Base-by-base conservation (phyloP, 2,113 vertebrate genomes). In the Ascaphus truei region DNA sequence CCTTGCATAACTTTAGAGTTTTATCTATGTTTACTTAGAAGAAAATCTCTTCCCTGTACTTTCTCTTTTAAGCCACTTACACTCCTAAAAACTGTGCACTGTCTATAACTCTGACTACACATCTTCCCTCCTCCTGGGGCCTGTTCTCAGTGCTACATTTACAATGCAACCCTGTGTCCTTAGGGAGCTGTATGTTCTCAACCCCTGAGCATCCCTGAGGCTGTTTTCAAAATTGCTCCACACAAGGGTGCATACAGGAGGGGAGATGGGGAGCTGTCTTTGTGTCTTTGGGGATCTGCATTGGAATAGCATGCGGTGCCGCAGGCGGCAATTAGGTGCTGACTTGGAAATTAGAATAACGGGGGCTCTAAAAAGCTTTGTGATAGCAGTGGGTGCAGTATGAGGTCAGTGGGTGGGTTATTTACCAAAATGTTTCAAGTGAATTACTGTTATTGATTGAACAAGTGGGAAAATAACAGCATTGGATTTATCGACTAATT, bases 291-390 rank as follows among this genome's bases (percentile, higher is more conserved):
- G 53, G 55, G 45, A 45, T 29, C 51, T 69, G 41, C 43, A 51
- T 50, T 60, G 58, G 56, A 33, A 50, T 69, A 56, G 45, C 66
- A 50, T 30, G 45, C 43, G 56, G 23, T 27, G 66, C 66, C 60
- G 30, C 48, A 59, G 66, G 66, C 56, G 51, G 48, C 56, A 69
- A 69, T 69, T 69, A 69, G 56, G 66, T 59, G 43, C 66, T 60
- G 56, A 34, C n/a, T 69, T 51, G 66, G 56, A 69, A 69, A 69
- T 69, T 36, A 48, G 56, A 60, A 31, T 56, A 60, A 69, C n/a
- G 33, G 33, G n/a, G 30, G 41, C n/a, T 34, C 20, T 18, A 55
- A 5, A 34, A 34, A 22, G 29, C 16, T 8, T 9, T 47, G 18
- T 47, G 11, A 22, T 20, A 22, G 20, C 6, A 22, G 13, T 5